These are phyloP conservation scores for Tetragnatha montana DNA, from an alignment of 2,888 invertebrate species.

Conservation along the genomic window DNA sequence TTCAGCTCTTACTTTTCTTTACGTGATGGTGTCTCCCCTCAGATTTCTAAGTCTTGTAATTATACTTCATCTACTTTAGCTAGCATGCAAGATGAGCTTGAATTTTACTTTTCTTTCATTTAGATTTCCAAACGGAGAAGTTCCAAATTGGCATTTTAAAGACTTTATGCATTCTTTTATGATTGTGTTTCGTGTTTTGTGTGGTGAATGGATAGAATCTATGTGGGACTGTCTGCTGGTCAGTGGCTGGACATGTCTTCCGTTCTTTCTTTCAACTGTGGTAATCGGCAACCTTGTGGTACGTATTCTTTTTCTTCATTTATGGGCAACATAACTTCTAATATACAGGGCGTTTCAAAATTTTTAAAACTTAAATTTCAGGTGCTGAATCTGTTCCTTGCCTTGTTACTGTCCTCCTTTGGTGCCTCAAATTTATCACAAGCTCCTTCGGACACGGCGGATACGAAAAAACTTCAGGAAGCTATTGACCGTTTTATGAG, in stretches of 20 bases:
- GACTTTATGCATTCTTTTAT: conserved; percentile 99
- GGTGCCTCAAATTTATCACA: conserved; percentile 95
- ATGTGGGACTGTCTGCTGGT: conserved; percentile 99
- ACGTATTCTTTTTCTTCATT: conserved; percentile 7
- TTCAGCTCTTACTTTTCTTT: no score
- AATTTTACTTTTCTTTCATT: neutral
- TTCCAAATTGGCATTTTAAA: conserved; percentile 97
- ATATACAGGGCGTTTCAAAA: no score
- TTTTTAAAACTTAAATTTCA: neutral
- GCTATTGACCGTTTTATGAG: conserved; percentile 96
- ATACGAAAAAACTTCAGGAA: conserved; percentile 98
- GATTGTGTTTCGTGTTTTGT: conserved; percentile 98
- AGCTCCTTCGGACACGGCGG: conserved; percentile 87
- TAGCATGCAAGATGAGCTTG: neutral
- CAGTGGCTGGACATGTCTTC: conserved; percentile 91
- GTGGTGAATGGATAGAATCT: conserved; percentile 99
- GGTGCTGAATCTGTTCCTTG: conserved; percentile 97
- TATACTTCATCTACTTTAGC: neutral
- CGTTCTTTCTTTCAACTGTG: conserved; percentile 98
- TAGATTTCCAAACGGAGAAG: conserved; percentile 87
- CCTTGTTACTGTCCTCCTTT: conserved; percentile 98
- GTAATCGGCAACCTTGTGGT: conserved; percentile 99
- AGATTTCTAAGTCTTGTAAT: neutral
- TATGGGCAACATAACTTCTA: no score
- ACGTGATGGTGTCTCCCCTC: no score